Evolutionary conservation across 92 coral and sea anemone genomes (phyloP).

Genomic region (Epizoanthus ramosus): DNA sequence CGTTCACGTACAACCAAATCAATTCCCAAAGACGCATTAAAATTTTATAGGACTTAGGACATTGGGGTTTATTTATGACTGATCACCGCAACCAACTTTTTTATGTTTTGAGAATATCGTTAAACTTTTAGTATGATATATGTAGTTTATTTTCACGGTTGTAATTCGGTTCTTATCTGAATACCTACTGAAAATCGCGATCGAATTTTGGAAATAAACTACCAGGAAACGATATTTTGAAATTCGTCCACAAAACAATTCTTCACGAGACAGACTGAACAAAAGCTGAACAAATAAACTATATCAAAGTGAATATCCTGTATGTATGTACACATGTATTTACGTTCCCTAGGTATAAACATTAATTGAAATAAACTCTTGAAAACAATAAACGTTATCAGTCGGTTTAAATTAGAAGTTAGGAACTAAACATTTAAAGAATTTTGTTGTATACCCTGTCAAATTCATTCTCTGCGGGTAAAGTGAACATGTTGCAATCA

Average conservation of each 20-base stretch:
- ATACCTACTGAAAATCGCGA: neutral
- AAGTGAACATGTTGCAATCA: too few species aligned
- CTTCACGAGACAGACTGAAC: neutral
- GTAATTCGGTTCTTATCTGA: neutral
- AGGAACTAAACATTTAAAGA: too few species aligned
- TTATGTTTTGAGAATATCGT: neutral
- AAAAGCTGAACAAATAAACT: too few species aligned
- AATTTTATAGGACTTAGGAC: slow-evolving; percentile 15
- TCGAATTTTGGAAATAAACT: neutral
- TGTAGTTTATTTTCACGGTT: neutral
- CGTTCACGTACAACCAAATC: neutral
- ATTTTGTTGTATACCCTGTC: too few species aligned
- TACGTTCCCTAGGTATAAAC: neutral
- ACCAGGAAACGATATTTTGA: neutral
- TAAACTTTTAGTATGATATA: slow-evolving; percentile 6
- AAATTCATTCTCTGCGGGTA: too few species aligned
- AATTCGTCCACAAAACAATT: neutral
- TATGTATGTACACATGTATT: too few species aligned
- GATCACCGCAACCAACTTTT: neutral
- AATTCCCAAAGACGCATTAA: slow-evolving; percentile 22
- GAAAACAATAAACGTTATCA: neutral
- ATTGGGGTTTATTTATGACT: neutral
- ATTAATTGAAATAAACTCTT: neutral
- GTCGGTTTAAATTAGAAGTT: neutral
- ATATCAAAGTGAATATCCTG: too few species aligned